Base-by-base conservation (phyloP, 1,140 invertebrate species). In the Macrosteles quadrilineatus region DNA sequence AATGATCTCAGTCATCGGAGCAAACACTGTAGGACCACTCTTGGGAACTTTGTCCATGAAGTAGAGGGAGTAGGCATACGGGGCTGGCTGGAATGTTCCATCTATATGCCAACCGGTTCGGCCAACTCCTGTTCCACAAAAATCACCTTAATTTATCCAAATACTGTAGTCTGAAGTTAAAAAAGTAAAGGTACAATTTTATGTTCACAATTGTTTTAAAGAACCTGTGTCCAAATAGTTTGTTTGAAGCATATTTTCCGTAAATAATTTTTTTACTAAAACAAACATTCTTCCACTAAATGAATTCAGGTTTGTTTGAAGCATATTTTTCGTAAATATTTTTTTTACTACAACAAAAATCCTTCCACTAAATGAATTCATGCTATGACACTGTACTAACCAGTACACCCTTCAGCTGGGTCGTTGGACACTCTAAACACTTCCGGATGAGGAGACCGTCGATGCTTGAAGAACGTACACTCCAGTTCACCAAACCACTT, bases 31-130 rank as follows among this genome's bases (percentile, higher is more conserved):
- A 40, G 78, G 74, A 3, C 82, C 82, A 43, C 69, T 67, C 71
- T 77, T 80, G 1, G 82, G 82, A 11, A 83, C 77, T 31, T 77
- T 77, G 0, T 77, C 78, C 79, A 83, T 82, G 65, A 82, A 79
- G 69, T 83, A 83, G 1, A 83, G 65, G 30, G 82, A 78, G 73
- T 81, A 83, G 19, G 76, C 73, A 75, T 83, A 84, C 21, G 83
- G 83, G 55, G 80, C 77, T 23, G 75, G 75, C 76, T 83, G 82
- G 72, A 83, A 83, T 70, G 81, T 82, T 0, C 83, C 83, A 77
- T 84, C 83, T 57, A 84, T 83, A 71, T 84, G 83, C 83, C 83
- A 84, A 17, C 83, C 83, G 17, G 82, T 83, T 69, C 82, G 74
- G 0, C 83, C 83, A 45, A 84, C 82, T 73, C 81, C 80, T 80